Conservation (phyloP, 1,140 invertebrate species). For the Zeugodacus cucurbitae region DNA sequence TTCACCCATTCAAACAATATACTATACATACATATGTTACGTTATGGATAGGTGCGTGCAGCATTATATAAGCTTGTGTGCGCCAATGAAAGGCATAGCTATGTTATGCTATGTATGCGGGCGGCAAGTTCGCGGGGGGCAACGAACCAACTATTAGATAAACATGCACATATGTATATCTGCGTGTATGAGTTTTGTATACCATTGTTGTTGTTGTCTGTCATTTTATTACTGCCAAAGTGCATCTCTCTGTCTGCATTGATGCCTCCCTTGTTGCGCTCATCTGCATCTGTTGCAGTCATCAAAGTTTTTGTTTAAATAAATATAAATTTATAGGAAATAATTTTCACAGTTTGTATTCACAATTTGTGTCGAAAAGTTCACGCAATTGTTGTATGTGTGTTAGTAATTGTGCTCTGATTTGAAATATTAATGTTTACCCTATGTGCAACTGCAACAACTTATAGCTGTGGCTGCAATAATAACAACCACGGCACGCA, state of each 20-base stretch:
- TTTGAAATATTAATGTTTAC: slow-evolving; percentile 26
- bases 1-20: neutral
- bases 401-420: neutral
- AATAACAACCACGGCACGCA: neutral
- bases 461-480: neutral
- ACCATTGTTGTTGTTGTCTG: neutral
- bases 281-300: neutral
- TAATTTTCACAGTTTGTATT: neutral
- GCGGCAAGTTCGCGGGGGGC: slow-evolving; percentile 5
- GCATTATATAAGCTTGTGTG: neutral
- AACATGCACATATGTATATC: neutral
- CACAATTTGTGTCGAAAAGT: neutral
- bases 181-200: neutral
- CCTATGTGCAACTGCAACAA: slow-evolving; percentile 13
- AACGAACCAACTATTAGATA: neutral
- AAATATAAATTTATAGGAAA: neutral
- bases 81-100: neutral
- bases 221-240: neutral
- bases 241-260: neutral
- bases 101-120: neutral
- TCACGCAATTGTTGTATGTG: neutral
- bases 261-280: neutral
- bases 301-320: slow-evolving; percentile 19
- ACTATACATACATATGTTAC: too few species aligned
- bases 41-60: neutral